phyloP scores from a whole-genome alignment of 2,797 vertebrate species.

The Remorina albescens region DNA sequence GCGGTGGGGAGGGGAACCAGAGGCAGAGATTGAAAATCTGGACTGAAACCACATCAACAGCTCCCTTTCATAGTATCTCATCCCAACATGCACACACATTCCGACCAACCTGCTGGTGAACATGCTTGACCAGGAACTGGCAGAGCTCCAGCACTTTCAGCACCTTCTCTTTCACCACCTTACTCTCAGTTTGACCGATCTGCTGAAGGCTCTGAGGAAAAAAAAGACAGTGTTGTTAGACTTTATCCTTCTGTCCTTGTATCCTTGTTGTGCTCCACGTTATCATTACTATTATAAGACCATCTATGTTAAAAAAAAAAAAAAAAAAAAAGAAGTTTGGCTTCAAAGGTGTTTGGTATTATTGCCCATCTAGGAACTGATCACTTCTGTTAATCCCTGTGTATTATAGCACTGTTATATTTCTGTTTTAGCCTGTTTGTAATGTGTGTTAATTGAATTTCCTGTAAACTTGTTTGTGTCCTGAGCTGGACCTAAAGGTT shows the following conservation, averaged over 20 bases:
- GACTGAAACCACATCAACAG: background rate
- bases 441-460: background rate
- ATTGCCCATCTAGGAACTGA: background rate
- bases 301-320: too few relatives aligned
- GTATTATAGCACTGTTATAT: background rate
- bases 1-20: background rate
- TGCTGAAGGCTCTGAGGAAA: conserved; percentile 65
- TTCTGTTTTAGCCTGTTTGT: background rate
- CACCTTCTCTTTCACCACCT: conserved; percentile 87
- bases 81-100: rapidly evolving
- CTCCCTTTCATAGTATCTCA: too few relatives aligned
- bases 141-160: conserved; percentile 87
- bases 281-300: background rate
- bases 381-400: background rate
- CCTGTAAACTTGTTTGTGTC: background rate
- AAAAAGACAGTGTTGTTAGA: background rate
- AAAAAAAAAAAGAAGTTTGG: too few relatives aligned
- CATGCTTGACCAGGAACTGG: conserved; percentile 83
- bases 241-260: background rate
- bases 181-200: conserved; percentile 71
- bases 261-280: background rate
- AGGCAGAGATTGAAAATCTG: conserved; percentile 7
- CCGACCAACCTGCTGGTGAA: conserved; percentile 83
- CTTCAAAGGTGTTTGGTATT: too few relatives aligned
- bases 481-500: background rate